phyloP scores from a whole-genome alignment of 2,888 invertebrate species.

The Perdita meconis region DNA sequence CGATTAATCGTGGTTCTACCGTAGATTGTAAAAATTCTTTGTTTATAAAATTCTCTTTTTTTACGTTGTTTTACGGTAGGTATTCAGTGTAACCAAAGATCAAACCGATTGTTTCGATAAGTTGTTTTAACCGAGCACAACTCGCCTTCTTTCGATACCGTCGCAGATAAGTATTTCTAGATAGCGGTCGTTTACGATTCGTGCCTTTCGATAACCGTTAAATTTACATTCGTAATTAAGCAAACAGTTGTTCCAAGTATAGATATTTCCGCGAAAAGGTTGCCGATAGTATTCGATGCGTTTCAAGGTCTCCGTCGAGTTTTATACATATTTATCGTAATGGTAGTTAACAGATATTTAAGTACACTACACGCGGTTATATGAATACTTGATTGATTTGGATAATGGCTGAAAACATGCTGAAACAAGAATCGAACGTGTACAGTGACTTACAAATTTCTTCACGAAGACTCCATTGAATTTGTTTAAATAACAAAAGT shows the following conservation, averaged over 20 bases:
- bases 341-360: conserved; percentile 13
- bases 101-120: conserved; percentile 30
- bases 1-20: too few species aligned
- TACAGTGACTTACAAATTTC: too few species aligned
- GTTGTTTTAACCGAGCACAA: conserved; percentile 25
- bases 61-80: conserved; percentile 23
- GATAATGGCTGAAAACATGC: too few species aligned
- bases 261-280: not conserved
- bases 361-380: conserved; percentile 9
- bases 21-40: too few species aligned
- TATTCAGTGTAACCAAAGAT: conserved; percentile 46
- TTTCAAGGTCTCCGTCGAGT: conserved; percentile 17
- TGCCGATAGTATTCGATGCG: conserved; percentile 21
- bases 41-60: conserved; percentile 11
- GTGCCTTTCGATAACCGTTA: conserved; percentile 58
- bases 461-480: too few species aligned
- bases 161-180: conserved; percentile 25
- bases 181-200: conserved; percentile 57
- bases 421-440: too few species aligned
- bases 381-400: conserved; percentile 15
- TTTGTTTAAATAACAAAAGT: too few species aligned
- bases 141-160: conserved; percentile 36
- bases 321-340: conserved; percentile 1
- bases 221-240: conserved; percentile 27
- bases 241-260: conserved; percentile 22